Evolutionary conservation across 1,140 invertebrate species (phyloP), one percentile per base, ranked within the genome.

Genomic region (Aphelenchoides fujianensis): DNA sequence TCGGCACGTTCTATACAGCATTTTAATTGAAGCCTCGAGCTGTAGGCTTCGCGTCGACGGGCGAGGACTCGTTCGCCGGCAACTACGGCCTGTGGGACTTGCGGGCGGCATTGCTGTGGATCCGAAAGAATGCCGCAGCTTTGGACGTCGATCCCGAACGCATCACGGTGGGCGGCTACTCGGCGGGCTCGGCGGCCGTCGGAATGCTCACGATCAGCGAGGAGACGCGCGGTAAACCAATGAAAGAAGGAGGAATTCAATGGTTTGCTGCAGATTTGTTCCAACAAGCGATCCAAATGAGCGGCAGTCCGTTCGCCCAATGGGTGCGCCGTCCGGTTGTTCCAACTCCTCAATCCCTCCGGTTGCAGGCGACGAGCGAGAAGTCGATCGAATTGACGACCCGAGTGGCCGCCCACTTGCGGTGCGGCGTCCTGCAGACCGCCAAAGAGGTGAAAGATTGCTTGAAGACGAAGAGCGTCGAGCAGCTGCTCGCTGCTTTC

Each of bases 101-200:
- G 74, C 61, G 66, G 37, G 30, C 72, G 30, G 81, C 84, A n/a
- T 69, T 86, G 5, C 54, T 74, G 54, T 86, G 84, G 85, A 71
- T 86, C 37, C 78, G 75, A 34, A 41, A 79, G 16, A 84, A 86
- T 69, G 89, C 89, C 37, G 70, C 70, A 0, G 74, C 83, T 1
- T 89, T 89, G 71, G 88, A 88, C 1, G 89, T 89, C 0, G 86
- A 90, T 37, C 9, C 28, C 32, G 37, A 31, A 2, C 68, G 67
- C n/a, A 54, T 75, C 19, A 75, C 73, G n/a, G 34, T 77, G 9
- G 34, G 37, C 1, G 73, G 73, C 0, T 76, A 75, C 27, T 36
- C 35, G 48, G 73, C 73, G n/a, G 73, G 73, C 9, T 55, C 73
- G 9, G 69, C 75, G 0, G 70, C 73, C 16, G 48, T 72, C 34